These are phyloP conservation scores for Salvelinus alpinus DNA, from an alignment of 2,113 vertebrate genomes.

Conservation along the genomic window DNA sequence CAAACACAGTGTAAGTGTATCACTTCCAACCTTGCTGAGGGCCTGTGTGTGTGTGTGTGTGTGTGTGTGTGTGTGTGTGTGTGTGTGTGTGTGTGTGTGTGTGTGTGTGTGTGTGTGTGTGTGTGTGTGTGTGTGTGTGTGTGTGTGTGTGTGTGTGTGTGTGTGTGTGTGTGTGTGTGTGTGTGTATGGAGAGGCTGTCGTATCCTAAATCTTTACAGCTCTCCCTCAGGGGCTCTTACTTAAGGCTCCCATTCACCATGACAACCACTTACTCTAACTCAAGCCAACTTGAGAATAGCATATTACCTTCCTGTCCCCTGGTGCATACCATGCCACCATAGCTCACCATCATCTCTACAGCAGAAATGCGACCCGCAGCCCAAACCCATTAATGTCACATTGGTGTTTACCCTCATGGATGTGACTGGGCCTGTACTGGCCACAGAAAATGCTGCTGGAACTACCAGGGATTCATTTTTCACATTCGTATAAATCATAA, in stretches of 20 bases:
- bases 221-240: conserved; percentile 18
- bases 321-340: conserved; percentile 21
- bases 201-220: conserved; percentile 23
- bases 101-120: too few species aligned
- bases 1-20: conserved; percentile 14
- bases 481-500: background rate
- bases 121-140: too few species aligned
- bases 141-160: too few species aligned
- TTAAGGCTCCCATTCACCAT: conserved; percentile 30
- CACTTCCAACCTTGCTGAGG: conserved; percentile 11
- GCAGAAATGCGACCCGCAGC: conserved; percentile 35
- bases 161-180: background rate
- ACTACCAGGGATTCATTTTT: conserved; percentile 15
- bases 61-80: too few species aligned
- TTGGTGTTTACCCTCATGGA: conserved; percentile 32
- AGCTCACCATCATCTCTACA: conserved; percentile 37
- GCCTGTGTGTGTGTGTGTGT: background rate
- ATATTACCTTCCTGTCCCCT: conserved; percentile 38
- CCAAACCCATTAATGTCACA: conserved; percentile 24
- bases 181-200: conserved; percentile 36
- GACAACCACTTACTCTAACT: conserved; percentile 33
- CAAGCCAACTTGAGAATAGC: conserved; percentile 21
- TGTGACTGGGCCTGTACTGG: conserved; percentile 41
- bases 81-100: too few species aligned
- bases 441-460: conserved; percentile 22